A percentile compares a stretch with the other conserved stretches of the same genome.
These are phyloP conservation scores for Styela clava DNA, from an alignment of 23 tunicate genomes.

Conservation along the genomic window DNA sequence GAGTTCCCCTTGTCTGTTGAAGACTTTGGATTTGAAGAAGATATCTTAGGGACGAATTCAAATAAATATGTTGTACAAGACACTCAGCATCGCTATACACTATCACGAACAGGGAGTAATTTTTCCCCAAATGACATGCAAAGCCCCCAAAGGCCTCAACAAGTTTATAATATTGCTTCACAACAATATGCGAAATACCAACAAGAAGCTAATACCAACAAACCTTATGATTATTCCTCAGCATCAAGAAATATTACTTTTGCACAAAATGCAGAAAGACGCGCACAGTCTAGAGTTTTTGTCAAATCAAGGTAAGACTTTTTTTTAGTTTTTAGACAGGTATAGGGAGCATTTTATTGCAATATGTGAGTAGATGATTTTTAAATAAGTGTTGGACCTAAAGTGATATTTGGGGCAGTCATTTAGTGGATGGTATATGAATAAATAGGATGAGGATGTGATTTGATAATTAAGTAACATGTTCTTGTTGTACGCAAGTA, in stretches of 20 bases:
- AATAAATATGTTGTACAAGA: not conserved
- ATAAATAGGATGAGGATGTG: too few species aligned
- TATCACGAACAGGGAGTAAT: not conserved
- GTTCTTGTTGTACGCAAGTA: too few species aligned
- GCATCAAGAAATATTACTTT: not conserved
- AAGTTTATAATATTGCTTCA: not conserved
- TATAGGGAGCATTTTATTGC: too few species aligned
- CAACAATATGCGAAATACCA: not conserved
- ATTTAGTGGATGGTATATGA: too few species aligned
- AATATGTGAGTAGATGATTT: too few species aligned
- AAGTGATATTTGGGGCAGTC: too few species aligned
- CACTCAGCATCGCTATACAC: not conserved
- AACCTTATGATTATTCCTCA: not conserved
- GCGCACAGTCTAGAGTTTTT: not conserved
- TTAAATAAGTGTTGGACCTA: too few species aligned
- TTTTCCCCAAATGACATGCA: not conserved
- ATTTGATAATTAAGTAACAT: too few species aligned
- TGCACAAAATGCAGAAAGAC: not conserved
- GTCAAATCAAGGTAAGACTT: not conserved
- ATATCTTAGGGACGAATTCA: not conserved
- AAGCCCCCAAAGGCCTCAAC: not conserved
- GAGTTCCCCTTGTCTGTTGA: constrained; percentile 10
- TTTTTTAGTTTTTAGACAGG: too few species aligned
- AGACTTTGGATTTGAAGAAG: constrained; percentile 1
- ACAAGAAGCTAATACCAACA: not conserved